phyloP scores from a whole-genome alignment of 2,113 vertebrate species.

The Haplochromis vanheusdeni region DNA sequence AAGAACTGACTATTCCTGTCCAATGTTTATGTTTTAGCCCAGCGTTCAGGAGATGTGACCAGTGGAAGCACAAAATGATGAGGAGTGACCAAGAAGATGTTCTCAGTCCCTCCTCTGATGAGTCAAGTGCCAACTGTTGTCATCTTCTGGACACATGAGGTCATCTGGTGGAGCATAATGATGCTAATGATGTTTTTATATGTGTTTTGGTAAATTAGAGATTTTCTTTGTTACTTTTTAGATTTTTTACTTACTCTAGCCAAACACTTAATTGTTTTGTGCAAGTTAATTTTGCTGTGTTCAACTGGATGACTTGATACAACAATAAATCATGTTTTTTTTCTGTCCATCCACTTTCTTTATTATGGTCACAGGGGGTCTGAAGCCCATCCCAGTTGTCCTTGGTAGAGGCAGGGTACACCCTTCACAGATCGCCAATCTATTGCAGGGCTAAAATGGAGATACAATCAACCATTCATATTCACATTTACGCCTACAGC shows the following conservation, averaged over 20 bases:
- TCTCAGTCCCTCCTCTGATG: constrained; percentile 70
- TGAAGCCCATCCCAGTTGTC: neutral
- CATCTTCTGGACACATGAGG: constrained; percentile 13
- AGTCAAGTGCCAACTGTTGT: constrained; percentile 9
- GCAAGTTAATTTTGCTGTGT: neutral
- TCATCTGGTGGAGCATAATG: constrained; percentile 33
- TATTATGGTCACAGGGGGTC: neutral
- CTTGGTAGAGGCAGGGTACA: neutral
- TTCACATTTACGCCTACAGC: neutral
- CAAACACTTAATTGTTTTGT: neutral
- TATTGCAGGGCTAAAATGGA: neutral
- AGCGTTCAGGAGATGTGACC: constrained; percentile 13
- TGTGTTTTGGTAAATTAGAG: constrained; percentile 15
- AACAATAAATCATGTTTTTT: neutral
- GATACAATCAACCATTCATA: neutral
- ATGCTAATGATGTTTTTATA: neutral
- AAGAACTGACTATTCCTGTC: neutral
- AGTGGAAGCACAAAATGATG: constrained; percentile 68
- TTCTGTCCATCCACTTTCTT: neutral
- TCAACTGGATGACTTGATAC: neutral
- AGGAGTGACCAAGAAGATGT: constrained; percentile 57
- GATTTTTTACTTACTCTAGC: neutral
- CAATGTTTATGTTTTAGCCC: constrained; percentile 14
- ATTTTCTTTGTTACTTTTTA: neutral
- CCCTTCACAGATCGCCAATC: rapidly evolving